These are phyloP conservation scores for Ormyrus labotus DNA, from an alignment of 2,888 invertebrate genomes.

Conservation along the genomic window DNA sequence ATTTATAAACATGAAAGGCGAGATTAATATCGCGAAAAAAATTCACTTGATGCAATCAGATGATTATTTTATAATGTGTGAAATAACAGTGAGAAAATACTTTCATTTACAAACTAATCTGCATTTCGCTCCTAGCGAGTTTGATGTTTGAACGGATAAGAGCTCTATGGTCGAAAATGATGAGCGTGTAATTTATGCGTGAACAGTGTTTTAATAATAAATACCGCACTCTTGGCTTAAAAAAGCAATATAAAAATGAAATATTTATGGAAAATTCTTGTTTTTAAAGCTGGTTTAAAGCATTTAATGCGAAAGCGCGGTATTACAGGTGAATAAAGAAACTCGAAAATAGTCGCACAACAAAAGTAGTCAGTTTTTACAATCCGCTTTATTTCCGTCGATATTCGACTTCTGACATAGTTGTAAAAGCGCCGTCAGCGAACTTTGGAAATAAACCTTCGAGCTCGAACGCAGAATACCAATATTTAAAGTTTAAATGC, in stretches of 20 bases:
- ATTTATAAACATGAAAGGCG: too few species aligned
- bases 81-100: conserved; percentile 8
- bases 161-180: neutral
- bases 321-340: too few species aligned
- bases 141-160: too few species aligned
- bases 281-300: neutral
- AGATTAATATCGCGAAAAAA: neutral
- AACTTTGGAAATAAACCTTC: too few species aligned
- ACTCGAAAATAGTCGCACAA: too few species aligned
- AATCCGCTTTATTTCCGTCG: too few species aligned
- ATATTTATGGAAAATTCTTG: neutral
- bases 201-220: neutral
- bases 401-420: too few species aligned
- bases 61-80: conserved; percentile 10
- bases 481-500: too few species aligned
- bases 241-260: neutral
- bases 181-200: too few species aligned
- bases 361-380: too few species aligned
- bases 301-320: neutral
- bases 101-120: conserved; percentile 16
- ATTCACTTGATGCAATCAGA: neutral
- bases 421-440: too few species aligned
- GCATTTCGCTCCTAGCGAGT: neutral
- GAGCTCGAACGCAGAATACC: too few species aligned
- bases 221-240: neutral